Conservation (phyloP, 30 jellyfish, hydroid and myxozoan species). For the Mastigias papua region DNA sequence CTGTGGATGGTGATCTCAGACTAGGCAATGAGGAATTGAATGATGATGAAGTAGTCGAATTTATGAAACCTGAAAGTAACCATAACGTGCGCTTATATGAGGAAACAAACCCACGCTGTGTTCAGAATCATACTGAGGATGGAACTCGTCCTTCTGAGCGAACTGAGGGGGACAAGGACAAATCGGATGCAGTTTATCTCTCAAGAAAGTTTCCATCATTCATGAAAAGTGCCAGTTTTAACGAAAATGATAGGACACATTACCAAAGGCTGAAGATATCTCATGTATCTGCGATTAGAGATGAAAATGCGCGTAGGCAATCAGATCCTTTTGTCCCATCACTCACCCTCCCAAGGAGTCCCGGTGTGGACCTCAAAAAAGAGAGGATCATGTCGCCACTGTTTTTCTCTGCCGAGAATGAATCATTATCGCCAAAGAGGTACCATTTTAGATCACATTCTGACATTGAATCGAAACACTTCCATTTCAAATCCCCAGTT, state of each 20-base stretch:
- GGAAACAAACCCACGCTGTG: background rate
- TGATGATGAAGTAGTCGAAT: conserved; percentile 62
- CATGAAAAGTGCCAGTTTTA: conserved; percentile 11
- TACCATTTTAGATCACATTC: conserved; percentile 40
- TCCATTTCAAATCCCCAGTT: conserved; percentile 19
- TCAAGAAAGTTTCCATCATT: background rate
- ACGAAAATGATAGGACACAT: background rate
- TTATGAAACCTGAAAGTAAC: conserved; percentile 37
- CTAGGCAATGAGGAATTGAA: background rate
- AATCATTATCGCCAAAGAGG: conserved; percentile 1
- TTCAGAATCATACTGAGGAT: background rate
- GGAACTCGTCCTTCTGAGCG: background rate
- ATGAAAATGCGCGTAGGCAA: conserved; percentile 3
- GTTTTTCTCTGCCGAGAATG: conserved; percentile 45
- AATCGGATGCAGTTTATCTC: background rate
- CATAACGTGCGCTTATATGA: conserved; percentile 3
- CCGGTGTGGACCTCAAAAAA: conserved; percentile 35
- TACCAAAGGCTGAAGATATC: too few species aligned
- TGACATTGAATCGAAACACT: conserved; percentile 25
- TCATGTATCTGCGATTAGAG: background rate
- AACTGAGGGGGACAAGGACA: background rate
- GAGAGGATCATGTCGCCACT: conserved; percentile 61
- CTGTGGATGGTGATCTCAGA: background rate
- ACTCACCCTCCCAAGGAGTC: conserved; percentile 50
- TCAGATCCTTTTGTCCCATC: conserved; percentile 33